Conservation (phyloP, 2,113 vertebrate species). For the Engystomops pustulosus region DNA sequence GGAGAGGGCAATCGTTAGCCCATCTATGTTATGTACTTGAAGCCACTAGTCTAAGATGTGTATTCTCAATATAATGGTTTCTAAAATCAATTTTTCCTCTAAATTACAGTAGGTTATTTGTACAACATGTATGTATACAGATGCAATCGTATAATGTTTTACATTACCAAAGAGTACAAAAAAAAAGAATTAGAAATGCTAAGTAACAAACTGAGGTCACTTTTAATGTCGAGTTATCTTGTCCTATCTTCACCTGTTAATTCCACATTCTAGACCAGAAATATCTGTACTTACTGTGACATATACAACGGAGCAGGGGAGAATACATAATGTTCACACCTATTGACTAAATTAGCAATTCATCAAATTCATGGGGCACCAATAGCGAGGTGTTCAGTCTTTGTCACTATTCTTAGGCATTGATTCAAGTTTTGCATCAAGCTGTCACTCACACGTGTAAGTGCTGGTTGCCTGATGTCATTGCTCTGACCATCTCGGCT, state of each 20-base stretch:
- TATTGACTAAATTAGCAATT: slow-evolving; percentile 68
- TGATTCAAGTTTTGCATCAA: slow-evolving; percentile 64
- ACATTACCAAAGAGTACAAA: no score
- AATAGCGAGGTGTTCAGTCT: slow-evolving; percentile 51
- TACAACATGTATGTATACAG: not conserved
- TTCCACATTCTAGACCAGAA: not conserved
- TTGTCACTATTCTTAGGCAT: slow-evolving; percentile 61
- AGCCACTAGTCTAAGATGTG: no score
- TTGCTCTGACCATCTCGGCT: slow-evolving; percentile 60
- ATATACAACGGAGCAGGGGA: not conserved
- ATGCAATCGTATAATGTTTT: not conserved
- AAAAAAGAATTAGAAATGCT: not conserved
- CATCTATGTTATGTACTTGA: no score
- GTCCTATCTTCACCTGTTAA: not conserved
- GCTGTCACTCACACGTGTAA: slow-evolving; percentile 59
- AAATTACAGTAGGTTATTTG: no score
- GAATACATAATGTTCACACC: slow-evolving; percentile 62
- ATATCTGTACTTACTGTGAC: not conserved
- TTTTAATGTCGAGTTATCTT: not conserved
- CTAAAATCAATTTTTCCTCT: no score
- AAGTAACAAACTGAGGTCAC: not conserved
- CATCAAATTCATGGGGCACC: slow-evolving; percentile 63
- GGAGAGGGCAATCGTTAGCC: no score
- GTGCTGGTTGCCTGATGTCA: slow-evolving; percentile 63
- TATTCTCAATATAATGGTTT: no score